Evolutionary conservation across 2,113 vertebrate genomes (phyloP).

Genomic region (Semnornis frantzii): DNA sequence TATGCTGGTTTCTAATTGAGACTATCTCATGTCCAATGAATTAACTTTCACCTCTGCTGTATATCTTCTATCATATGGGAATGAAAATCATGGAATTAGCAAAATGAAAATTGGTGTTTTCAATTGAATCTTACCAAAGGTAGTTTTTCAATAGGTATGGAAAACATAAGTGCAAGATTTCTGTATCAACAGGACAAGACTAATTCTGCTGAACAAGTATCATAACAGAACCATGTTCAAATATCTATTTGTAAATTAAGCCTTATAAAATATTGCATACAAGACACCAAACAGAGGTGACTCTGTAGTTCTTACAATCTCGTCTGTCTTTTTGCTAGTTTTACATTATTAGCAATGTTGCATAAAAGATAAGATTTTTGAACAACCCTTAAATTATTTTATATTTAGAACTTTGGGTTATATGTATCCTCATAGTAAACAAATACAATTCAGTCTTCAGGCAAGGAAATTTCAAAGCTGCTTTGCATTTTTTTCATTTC

Average conservation of each 20-base stretch:
- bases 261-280: not conserved
- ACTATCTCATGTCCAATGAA: not conserved
- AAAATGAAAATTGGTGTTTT: not conserved
- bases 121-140: not conserved
- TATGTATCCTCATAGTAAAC: not conserved
- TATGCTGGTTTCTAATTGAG: not conserved
- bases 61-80: not conserved
- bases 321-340: not conserved
- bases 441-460: conserved; percentile 35
- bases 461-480: conserved; percentile 51
- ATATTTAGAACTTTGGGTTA: conserved; percentile 13
- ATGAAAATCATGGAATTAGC: not conserved
- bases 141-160: not conserved
- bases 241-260: not conserved
- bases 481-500: conserved; percentile 70
- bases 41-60: not conserved
- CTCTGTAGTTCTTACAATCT: not conserved
- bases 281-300: not conserved
- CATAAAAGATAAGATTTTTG: not conserved
- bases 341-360: not conserved
- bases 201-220: not conserved
- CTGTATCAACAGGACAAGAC: not conserved
- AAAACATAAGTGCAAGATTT: not conserved
- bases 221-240: not conserved
- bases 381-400: not conserved